A percentile compares a stretch with the other conserved stretches of the same genome.
phyloP scores from a whole-genome alignment of 2,797 vertebrate genomes.

The Lutjanus argentimaculatus region DNA sequence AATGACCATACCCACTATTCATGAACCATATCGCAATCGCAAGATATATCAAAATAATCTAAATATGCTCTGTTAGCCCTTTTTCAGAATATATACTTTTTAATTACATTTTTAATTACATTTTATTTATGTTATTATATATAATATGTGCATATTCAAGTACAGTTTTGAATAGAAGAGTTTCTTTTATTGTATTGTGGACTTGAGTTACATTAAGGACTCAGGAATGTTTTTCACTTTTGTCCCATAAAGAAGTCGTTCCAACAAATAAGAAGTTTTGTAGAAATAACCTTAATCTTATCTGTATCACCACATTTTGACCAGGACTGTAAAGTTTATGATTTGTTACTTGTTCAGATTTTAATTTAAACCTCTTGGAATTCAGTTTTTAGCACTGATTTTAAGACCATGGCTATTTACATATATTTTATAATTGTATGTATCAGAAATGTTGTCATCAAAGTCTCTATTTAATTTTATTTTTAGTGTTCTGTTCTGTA shows the following conservation, averaged over 20 bases:
- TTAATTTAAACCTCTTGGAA: background rate
- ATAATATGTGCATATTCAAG: too few species aligned
- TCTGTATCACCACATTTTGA: background rate
- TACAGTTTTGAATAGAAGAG: too few species aligned
- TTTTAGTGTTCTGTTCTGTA: too few species aligned
- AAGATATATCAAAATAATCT: too few species aligned
- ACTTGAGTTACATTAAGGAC: background rate
- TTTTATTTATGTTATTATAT: background rate
- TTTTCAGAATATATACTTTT: background rate
- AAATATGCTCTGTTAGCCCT: too few species aligned
- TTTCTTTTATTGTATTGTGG: background rate
- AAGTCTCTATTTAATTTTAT: too few species aligned
- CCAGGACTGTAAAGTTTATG: background rate
- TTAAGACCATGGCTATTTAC: background rate
- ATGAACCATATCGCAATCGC: too few species aligned
- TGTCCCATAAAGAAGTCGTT: background rate
- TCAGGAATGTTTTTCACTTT: background rate
- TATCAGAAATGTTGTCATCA: too few species aligned
- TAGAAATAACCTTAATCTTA: background rate
- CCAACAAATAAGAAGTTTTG: background rate
- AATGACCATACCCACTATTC: too few species aligned
- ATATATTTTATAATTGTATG: too few species aligned
- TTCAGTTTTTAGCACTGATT: background rate
- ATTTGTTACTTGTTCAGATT: background rate
- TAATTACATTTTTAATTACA: background rate